These are phyloP conservation scores for Hystrix brachyura DNA, from an alignment of 2,113 vertebrate genomes.

Conservation along the genomic window DNA sequence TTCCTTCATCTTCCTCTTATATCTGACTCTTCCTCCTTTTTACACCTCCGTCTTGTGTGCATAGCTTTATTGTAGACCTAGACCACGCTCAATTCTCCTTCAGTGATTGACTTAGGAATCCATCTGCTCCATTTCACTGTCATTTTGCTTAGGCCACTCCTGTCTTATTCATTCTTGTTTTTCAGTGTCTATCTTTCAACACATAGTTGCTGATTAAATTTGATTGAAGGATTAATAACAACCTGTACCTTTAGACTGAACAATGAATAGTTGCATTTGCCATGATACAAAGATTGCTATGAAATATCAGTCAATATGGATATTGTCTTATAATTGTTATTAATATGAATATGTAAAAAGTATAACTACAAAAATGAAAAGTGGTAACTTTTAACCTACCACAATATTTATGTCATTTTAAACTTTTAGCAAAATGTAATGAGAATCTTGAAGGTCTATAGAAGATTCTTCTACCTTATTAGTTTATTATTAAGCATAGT, in stretches of 20 bases:
- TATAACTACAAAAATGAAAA: conserved; percentile 20
- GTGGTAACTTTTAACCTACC: background rate
- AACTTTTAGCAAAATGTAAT: background rate
- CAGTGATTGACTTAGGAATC: background rate
- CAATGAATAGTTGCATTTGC: background rate
- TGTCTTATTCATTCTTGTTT: background rate
- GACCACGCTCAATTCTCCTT: background rate
- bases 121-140: background rate
- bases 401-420: background rate
- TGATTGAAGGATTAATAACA: background rate
- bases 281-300: background rate
- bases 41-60: background rate
- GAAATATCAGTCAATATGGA: background rate
- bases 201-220: background rate
- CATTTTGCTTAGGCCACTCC: background rate
- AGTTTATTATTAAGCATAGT: background rate
- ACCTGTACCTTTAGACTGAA: background rate
- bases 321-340: conserved; percentile 6
- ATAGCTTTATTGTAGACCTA: background rate
- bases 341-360: background rate
- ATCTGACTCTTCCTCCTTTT: background rate
- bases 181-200: background rate
- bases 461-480: background rate
- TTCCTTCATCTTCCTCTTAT: background rate
- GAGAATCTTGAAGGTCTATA: background rate